A percentile compares a stretch with the other conserved stretches of the same genome.
These are phyloP conservation scores for Euclidia mi DNA, from an alignment of 2,888 invertebrate genomes.

Conservation along the genomic window DNA sequence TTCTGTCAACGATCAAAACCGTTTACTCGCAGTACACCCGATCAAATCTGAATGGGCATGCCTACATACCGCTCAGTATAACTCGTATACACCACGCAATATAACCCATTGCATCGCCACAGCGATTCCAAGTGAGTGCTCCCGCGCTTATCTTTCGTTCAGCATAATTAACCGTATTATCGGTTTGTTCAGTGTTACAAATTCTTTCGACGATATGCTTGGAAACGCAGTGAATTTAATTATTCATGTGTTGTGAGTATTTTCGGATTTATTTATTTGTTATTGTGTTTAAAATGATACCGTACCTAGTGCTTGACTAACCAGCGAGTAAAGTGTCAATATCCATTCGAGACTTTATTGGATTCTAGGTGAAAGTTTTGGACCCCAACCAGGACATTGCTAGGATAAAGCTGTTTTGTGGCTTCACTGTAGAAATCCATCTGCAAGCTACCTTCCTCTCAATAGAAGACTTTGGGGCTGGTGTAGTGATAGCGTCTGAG, in stretches of 20 bases:
- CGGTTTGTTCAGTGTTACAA: too few species aligned
- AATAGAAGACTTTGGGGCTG: too few species aligned
- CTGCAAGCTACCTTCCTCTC: too few species aligned
- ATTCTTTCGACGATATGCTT: constrained; percentile 8
- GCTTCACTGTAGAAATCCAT: too few species aligned
- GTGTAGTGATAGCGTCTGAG: too few species aligned
- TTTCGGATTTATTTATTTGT: not conserved
- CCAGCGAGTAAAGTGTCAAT: too few species aligned
- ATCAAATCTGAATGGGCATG: constrained; percentile 7
- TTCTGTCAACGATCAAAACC: constrained; percentile 15
- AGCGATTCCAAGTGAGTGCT: not conserved
- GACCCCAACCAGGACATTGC: too few species aligned
- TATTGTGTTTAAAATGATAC: not conserved
- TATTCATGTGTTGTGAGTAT: constrained; percentile 26
- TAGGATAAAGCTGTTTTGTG: too few species aligned
- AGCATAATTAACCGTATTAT: constrained; percentile 6
- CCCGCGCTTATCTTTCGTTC: not conserved
- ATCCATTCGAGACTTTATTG: too few species aligned
- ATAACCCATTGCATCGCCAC: constrained; percentile 10
- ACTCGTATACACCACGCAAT: constrained; percentile 3
- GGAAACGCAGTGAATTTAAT: constrained; percentile 18
- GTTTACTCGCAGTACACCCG: constrained; percentile 6
- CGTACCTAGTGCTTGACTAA: too few species aligned
- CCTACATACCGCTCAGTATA: not conserved
- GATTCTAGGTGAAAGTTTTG: too few species aligned